These are phyloP conservation scores for Agonopterix subpropinquella DNA, from an alignment of 2,888 invertebrate species.

Conservation along the genomic window DNA sequence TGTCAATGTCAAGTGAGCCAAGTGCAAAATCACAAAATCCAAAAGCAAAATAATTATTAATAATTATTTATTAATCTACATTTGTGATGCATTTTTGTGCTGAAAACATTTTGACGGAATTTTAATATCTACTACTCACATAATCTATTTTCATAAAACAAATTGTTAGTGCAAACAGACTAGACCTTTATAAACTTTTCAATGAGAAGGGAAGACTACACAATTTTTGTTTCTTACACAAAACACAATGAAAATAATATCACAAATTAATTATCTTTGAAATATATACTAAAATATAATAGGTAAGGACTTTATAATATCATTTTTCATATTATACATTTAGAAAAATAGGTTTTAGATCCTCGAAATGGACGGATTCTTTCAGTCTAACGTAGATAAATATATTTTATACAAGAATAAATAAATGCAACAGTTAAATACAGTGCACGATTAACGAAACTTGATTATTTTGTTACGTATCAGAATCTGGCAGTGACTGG, in stretches of 20 bases:
- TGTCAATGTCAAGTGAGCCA: too few species aligned
- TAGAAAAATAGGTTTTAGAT: conserved; percentile 1
- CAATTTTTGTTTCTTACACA: neutral
- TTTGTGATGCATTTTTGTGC: too few species aligned
- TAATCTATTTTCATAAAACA: too few species aligned
- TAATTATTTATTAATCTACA: too few species aligned
- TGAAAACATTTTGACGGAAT: too few species aligned
- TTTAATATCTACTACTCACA: too few species aligned
- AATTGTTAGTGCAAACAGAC: too few species aligned
- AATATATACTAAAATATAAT: neutral
- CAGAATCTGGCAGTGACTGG: conserved; percentile 28
- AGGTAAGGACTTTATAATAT: neutral
- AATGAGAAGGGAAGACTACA: neutral
- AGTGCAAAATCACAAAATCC: too few species aligned
- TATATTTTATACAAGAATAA: neutral
- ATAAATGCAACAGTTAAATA: neutral
- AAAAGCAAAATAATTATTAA: too few species aligned
- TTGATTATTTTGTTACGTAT: neutral
- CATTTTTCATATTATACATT: neutral
- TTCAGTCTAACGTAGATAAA: conserved; percentile 4
- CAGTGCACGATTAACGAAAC: neutral
- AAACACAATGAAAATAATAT: neutral
- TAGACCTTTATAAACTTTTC: neutral
- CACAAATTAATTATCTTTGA: neutral
- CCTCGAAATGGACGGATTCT: conserved; percentile 5